Conservation (phyloP, 2,113 vertebrate species). For the Protomyctophum bolini region DNA sequence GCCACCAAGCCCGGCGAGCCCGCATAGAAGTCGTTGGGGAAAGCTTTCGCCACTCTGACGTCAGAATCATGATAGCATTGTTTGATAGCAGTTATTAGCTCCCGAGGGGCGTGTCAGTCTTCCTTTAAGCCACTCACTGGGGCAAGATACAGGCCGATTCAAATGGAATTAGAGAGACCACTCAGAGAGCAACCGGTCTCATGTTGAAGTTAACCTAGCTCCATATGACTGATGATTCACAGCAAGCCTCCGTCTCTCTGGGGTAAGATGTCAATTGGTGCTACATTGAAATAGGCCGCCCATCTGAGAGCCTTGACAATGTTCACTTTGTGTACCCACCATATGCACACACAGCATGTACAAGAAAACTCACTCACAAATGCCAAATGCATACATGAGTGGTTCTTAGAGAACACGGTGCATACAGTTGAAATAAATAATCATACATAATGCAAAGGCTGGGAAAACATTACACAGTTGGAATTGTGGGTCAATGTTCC, state of each 20-base stretch:
- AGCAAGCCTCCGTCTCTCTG: constrained; percentile 40
- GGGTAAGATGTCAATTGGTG: constrained; percentile 27
- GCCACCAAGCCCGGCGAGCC: no score
- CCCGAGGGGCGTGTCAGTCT: no score
- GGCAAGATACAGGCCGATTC: constrained; percentile 26
- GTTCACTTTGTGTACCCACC: constrained; percentile 35
- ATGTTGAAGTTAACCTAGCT: constrained; percentile 25
- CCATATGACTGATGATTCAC: constrained; percentile 50
- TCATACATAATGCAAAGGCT: neutral
- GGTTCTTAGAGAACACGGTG: neutral
- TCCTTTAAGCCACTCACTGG: constrained; percentile 1
- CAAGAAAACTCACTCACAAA: constrained; percentile 36
- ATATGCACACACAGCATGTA: constrained; percentile 21
- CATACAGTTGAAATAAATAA: neutral
- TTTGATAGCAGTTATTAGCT: no score
- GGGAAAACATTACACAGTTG: neutral
- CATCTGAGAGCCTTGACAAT: constrained; percentile 24
- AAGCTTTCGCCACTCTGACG: no score
- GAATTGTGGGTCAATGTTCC: neutral
- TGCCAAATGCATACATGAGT: constrained; percentile 10
- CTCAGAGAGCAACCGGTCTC: constrained; percentile 15
- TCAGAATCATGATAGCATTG: no score
- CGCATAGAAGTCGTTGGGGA: no score
- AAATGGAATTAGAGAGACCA: constrained; percentile 31
- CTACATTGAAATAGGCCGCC: constrained; percentile 12